These are phyloP conservation scores for Paraescarpia echinospica DNA, from an alignment of 1,140 invertebrate genomes.

Conservation along the genomic window DNA sequence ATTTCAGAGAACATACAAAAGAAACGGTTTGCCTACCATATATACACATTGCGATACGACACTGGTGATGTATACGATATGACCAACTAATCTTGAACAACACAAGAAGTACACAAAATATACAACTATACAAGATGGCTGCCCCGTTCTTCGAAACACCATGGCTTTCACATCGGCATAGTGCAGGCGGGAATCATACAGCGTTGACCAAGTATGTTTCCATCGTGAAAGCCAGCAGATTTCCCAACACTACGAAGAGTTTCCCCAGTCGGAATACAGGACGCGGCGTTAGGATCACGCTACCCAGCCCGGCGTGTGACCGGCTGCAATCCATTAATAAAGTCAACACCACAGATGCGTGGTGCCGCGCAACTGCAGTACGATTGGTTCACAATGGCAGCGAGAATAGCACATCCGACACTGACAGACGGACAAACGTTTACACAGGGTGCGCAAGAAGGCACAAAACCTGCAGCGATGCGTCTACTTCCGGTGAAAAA, in stretches of 20 bases:
- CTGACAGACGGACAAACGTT: neutral
- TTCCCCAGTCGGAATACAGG: neutral
- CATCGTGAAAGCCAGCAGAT: neutral
- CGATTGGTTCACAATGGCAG: neutral
- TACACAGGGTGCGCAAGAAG: neutral
- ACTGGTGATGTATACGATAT: neutral
- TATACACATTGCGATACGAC: neutral
- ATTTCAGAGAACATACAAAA: neutral
- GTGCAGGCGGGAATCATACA: neutral
- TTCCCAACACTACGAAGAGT: neutral
- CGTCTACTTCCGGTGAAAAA: neutral
- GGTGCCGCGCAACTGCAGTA: neutral
- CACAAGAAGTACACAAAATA: neutral
- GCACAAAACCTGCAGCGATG: neutral
- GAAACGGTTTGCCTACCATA: neutral
- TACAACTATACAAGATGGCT: neutral
- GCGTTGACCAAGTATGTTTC: neutral
- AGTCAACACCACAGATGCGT: neutral
- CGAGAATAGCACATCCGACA: neutral
- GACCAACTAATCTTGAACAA: neutral
- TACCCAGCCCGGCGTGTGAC: neutral
- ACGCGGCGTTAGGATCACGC: neutral
- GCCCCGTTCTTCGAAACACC: neutral
- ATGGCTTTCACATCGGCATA: neutral
- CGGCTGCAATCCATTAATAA: neutral